phyloP scores from a whole-genome alignment of 2,888 invertebrate genomes.

The Clanis bilineata region DNA sequence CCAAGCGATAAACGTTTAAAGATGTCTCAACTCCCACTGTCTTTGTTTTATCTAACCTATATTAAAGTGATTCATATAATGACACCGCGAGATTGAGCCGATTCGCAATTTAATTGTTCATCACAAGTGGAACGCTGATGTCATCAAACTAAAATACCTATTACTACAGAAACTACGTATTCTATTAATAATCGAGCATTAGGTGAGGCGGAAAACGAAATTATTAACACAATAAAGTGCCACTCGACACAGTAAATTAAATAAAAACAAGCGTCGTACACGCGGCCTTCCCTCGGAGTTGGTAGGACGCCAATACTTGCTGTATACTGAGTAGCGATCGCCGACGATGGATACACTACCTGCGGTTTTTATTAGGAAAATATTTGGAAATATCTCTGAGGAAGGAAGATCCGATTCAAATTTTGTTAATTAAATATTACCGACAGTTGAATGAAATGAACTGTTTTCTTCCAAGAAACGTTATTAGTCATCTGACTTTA shows the following conservation, averaged over 20 bases:
- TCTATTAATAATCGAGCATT: neutral
- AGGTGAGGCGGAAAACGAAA: constrained; percentile 10
- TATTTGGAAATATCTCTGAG: neutral
- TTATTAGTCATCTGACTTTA: too few relatives aligned
- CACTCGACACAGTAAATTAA: neutral
- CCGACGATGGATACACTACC: neutral
- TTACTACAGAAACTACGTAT: neutral
- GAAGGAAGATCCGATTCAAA: neutral
- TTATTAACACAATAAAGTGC: constrained; percentile 11
- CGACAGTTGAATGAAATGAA: neutral
- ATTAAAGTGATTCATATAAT: neutral
- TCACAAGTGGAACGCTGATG: neutral
- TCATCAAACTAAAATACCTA: neutral
- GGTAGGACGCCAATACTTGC: neutral
- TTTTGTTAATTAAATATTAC: neutral
- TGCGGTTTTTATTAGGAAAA: neutral
- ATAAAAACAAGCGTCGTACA: constrained; percentile 4
- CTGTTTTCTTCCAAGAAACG: too few relatives aligned
- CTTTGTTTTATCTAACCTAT: neutral
- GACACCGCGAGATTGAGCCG: neutral
- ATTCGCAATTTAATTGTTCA: neutral
- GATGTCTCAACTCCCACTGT: neutral
- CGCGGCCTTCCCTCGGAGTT: neutral
- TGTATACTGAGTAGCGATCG: neutral
- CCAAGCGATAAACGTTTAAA: too few relatives aligned